Percentiles rank a stretch among this genome's conserved stretches.
phyloP scores from a whole-genome alignment of 2,113 vertebrate genomes.

The Dascyllus trimaculatus region DNA sequence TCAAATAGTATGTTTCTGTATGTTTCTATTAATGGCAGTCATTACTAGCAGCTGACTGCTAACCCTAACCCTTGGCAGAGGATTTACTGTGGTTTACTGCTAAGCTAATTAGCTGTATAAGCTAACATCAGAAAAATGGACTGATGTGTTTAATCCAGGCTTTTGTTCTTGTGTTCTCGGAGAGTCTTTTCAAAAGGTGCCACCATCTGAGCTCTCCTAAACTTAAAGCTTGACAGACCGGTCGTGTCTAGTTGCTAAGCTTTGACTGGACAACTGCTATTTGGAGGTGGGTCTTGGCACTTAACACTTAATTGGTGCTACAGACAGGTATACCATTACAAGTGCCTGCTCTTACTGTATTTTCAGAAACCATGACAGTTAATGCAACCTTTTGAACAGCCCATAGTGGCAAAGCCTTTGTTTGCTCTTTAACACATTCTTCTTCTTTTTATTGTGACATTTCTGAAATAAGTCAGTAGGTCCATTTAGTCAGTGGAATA shows the following conservation, averaged over 20 bases:
- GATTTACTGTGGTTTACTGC: too few species aligned
- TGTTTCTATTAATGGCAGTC: too few species aligned
- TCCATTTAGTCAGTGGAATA: background rate
- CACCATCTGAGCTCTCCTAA: too few species aligned
- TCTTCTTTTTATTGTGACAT: background rate
- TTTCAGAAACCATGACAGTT: background rate
- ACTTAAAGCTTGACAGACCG: background rate
- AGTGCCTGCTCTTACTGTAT: conserved; percentile 21
- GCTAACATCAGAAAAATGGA: background rate
- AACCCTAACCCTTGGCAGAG: too few species aligned
- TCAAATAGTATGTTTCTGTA: too few species aligned
- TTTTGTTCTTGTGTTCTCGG: too few species aligned
- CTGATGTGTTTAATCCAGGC: background rate
- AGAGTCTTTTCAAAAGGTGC: too few species aligned
- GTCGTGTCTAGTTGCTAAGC: background rate
- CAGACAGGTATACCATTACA: background rate
- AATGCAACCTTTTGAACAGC: background rate
- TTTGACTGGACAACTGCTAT: background rate
- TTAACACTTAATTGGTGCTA: background rate
- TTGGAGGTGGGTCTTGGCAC: background rate
- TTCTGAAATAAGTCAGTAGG: accelerated
- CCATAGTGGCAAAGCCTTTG: background rate
- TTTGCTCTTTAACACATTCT: background rate
- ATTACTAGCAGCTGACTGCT: too few species aligned
- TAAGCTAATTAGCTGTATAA: too few species aligned